Evolutionary conservation across 2,797 vertebrate species (phyloP).

Genomic region (Muscicapa striata): DNA sequence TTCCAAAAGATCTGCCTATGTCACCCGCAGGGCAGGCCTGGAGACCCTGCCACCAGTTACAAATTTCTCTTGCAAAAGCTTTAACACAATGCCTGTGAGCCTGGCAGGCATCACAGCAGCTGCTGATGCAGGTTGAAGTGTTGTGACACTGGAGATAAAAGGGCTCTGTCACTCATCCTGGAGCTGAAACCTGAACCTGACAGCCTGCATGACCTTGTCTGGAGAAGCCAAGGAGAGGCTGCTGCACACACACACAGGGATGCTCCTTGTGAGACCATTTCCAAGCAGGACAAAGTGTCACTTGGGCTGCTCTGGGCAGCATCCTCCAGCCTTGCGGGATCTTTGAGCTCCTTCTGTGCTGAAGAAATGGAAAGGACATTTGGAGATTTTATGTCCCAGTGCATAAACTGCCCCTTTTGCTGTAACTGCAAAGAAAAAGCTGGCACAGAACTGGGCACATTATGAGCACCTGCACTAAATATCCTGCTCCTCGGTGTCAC

Average conservation of each 20-base stretch:
- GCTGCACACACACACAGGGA: background rate
- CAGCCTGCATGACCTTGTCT: background rate
- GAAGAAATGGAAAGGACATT: background rate
- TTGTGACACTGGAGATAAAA: background rate
- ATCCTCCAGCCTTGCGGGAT: accelerated
- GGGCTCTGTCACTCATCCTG: background rate
- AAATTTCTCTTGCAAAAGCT: background rate
- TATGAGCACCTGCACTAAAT: background rate
- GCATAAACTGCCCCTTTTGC: background rate
- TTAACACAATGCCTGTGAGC: background rate
- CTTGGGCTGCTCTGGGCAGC: background rate
- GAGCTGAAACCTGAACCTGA: background rate
- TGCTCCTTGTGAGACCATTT: background rate
- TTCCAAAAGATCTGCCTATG: background rate
- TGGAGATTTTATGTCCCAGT: background rate
- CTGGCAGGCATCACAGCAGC: background rate
- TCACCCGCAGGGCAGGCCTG: background rate
- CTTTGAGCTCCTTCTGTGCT: background rate
- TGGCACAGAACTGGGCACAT: background rate
- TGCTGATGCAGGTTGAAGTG: background rate
- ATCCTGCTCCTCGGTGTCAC: background rate
- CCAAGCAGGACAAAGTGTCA: background rate
- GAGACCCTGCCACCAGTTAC: background rate
- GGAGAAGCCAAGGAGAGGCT: background rate
- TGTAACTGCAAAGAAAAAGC: background rate